Percentiles rank a stretch among this genome's conserved stretches.
phyloP scores from a whole-genome alignment of 1,140 invertebrate species.

The Pectinophora gossypiella region DNA sequence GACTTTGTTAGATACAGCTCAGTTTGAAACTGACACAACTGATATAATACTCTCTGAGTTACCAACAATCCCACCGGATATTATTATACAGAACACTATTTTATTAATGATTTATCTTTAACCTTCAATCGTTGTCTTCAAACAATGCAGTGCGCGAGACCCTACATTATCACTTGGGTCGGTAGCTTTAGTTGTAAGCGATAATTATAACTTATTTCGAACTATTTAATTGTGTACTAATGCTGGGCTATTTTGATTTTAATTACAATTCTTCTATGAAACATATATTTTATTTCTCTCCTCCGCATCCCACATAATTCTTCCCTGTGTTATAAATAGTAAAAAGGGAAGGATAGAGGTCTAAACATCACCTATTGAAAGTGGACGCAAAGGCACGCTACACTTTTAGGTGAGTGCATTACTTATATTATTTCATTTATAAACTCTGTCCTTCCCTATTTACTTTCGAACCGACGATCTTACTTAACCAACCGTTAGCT shows the following conservation, averaged over 20 bases:
- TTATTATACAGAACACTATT: no score
- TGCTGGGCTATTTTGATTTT: conserved; percentile 34
- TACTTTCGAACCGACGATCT: not conserved
- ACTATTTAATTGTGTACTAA: conserved; percentile 26
- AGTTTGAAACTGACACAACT: no score
- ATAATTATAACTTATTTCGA: conserved; percentile 1
- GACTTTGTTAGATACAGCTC: no score
- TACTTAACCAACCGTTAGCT: conserved; percentile 2
- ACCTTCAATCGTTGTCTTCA: no score
- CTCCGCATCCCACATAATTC: conserved; percentile 53
- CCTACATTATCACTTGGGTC: not conserved
- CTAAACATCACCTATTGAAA: conserved; percentile 65
- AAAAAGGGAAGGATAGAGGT: conserved; percentile 64
- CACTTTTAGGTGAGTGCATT: conserved; percentile 69
- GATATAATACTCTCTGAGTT: no score
- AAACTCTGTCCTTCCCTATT: conserved; percentile 69
- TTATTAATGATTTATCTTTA: no score
- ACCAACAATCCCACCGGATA: no score
- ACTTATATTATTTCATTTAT: conserved; percentile 36
- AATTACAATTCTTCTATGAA: conserved; percentile 45
- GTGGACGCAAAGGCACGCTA: conserved; percentile 54
- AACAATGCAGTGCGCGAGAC: no score
- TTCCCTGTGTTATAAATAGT: conserved; percentile 37
- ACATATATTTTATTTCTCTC: conserved; percentile 33
- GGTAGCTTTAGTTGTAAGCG: not conserved